Evolutionary conservation across 2,888 invertebrate genomes (phyloP).

Genomic region (Elysia crispata): DNA sequence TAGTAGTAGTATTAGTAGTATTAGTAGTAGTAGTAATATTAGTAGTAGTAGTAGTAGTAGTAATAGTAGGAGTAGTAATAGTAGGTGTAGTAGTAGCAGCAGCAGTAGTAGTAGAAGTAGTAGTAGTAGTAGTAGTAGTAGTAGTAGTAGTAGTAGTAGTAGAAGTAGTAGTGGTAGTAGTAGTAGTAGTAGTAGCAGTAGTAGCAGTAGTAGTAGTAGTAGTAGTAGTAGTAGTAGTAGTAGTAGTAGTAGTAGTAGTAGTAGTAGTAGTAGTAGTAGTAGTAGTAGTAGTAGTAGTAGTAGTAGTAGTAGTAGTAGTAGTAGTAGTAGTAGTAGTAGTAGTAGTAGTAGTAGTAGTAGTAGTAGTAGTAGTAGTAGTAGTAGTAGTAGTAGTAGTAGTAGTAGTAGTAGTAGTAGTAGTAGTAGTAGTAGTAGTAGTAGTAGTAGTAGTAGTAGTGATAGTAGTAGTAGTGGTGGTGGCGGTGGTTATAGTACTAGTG

Average conservation of each 20-base stretch:
- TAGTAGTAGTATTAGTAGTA: too few species aligned
- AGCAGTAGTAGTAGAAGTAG: slow-evolving; percentile 38
- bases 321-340: slow-evolving; percentile 32
- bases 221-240: slow-evolving; percentile 40
- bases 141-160: slow-evolving; percentile 40
- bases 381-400: slow-evolving; percentile 43
- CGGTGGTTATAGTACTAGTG: too few species aligned
- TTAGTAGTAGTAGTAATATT: too few species aligned
- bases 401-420: slow-evolving; percentile 37
- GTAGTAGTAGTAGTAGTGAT: slow-evolving; percentile 26
- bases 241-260: slow-evolving; percentile 41
- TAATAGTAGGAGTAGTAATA: too few species aligned
- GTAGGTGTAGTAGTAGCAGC: too few species aligned
- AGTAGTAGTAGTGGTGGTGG: too few species aligned
- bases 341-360: slow-evolving; percentile 37
- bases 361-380: slow-evolving; percentile 38
- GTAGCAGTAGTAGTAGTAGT: slow-evolving; percentile 39
- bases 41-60: too few species aligned
- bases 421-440: slow-evolving; percentile 21
- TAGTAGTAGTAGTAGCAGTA: slow-evolving; percentile 31
- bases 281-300: slow-evolving; percentile 16
- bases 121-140: slow-evolving; percentile 42
- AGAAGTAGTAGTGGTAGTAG: slow-evolving; percentile 13
- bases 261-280: slow-evolving; percentile 20
- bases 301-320: slow-evolving; percentile 29